Evolutionary conservation across 2,888 invertebrate genomes (phyloP), one percentile per base, ranked within the genome.

Genomic region (Oscheius sp.): DNA sequence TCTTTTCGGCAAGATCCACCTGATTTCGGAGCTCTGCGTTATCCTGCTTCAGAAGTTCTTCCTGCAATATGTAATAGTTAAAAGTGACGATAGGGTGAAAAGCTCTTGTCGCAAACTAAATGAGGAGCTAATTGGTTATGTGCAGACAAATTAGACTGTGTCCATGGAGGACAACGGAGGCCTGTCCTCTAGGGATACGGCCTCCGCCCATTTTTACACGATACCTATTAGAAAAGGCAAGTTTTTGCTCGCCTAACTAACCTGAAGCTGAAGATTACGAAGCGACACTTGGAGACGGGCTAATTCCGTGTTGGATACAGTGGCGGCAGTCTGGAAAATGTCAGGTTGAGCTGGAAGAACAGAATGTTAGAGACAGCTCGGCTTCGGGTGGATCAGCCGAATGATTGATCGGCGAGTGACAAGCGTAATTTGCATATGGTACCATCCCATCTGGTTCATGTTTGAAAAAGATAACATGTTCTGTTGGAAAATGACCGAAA

Each of bases 231-330:
- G 6, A 49, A 21, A 49, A 18, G 35, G 35, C 5, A 35, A 9
- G 9, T 35, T 6, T 35, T 35, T 35, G 35, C 9, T 25, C 53
- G 21, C 25, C 7, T 53, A 12, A 27, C 61, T 18, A 16, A 80
- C 85, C 71, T 86, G 81, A 13, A 86, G 75, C 69, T 87, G 84
- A 0, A 78, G 74, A 58, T 86, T 86, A 13, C 86, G 73, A 2
- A 87, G 64, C 0, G 83, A 79, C 25, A 87, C 86, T 74, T 86
- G 86, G 2, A 87, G 76, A 3, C 82, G 76, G 16, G 86, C 87
- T 6, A 88, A 69, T 69, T 87, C 86, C 16, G 83, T 73, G 73
- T 80, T 79, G 35, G 58, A 73, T 0, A 73, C 46, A 43, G 70
- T 25, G 1, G 78, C 68, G 0, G 73, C 2, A 1, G 73, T 75